Conservation (phyloP, 2,888 invertebrate species). For the Boloria euphrosyne region DNA sequence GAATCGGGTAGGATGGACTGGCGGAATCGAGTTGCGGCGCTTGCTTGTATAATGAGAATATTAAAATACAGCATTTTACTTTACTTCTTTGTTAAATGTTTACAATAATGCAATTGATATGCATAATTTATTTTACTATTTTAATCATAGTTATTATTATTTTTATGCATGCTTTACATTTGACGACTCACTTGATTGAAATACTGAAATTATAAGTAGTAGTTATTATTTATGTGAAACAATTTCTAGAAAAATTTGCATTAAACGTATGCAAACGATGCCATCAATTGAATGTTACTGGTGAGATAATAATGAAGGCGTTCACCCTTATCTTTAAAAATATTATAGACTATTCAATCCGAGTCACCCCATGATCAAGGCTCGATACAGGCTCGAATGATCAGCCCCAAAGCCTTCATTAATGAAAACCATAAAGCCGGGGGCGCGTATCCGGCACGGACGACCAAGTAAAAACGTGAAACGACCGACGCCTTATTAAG, state of each 20-base stretch:
- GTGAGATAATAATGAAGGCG: conserved; percentile 43
- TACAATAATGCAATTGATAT: conserved; percentile 1
- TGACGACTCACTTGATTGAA: too few species aligned
- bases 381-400: conserved; percentile 65
- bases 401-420: conserved; percentile 77
- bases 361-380: conserved; percentile 62
- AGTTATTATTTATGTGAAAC: too few species aligned
- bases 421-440: conserved; percentile 73
- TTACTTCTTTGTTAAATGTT: background rate
- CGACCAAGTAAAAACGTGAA: conserved; percentile 64
- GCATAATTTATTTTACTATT: too few species aligned
- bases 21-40: conserved; percentile 31
- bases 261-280: conserved; percentile 33
- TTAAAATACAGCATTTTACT: conserved; percentile 6
- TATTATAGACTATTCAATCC: conserved; percentile 46
- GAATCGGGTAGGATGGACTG: conserved; percentile 47
- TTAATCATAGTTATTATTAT: too few species aligned
- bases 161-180: too few species aligned
- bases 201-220: too few species aligned
- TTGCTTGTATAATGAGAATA: conserved; percentile 29
- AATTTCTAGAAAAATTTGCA: background rate
- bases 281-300: conserved; percentile 38
- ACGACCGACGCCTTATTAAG: conserved; percentile 71
- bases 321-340: conserved; percentile 52
- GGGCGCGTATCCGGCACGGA: conserved; percentile 63